Base-by-base conservation (phyloP, 1,140 invertebrate genomes). In the Hycleus phaleratus region DNA sequence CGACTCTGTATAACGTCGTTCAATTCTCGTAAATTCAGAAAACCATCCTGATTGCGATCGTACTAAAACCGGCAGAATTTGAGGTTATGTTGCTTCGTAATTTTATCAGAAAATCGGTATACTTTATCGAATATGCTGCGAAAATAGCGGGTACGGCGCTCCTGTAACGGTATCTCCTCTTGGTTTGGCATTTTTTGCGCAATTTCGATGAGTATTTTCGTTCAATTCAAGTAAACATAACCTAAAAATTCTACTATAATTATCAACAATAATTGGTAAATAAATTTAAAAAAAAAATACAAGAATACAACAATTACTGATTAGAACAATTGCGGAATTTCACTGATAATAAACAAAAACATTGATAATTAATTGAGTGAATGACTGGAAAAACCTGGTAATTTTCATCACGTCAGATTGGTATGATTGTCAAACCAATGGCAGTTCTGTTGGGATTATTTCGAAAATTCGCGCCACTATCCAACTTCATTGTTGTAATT, bases 31-130 rank as follows among this genome's bases (percentile, higher is more conserved):
- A 87, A 77, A 1, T 81, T 84, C 64, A 92, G 86, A 59, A 77
- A 79, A 0, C 86, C 88, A 74, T 91, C 87, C 40, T 81, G 76
- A 70, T 91, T 84, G 25, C 74, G 72, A 66, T 91, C 87, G 69
- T 88, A 89, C 81, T 90, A 81, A 43, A 81, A 61, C 18, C 9
- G 42, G 7, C 4, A 9, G 6, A 39, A 39, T 2, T 44, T 46
- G 26, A n/a, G 24, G 24, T 48, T 7, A 53, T 53, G 26, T 32
- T 2, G 0, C 38, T 2, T 46, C 5, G 7, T 8, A 25, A 24
- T 4, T 26, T 43, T 18, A 43, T 18, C 18, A 18, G 1, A 18
- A 18, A 1, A 1, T 18, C 10, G 38, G 18, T 43, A 38, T 7
- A 55, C 44, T 32, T 55, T 55, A 26, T 55, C 18, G 9, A 55